Conservation (phyloP, 2,888 invertebrate species). For the Shargacucullia verbasci region DNA sequence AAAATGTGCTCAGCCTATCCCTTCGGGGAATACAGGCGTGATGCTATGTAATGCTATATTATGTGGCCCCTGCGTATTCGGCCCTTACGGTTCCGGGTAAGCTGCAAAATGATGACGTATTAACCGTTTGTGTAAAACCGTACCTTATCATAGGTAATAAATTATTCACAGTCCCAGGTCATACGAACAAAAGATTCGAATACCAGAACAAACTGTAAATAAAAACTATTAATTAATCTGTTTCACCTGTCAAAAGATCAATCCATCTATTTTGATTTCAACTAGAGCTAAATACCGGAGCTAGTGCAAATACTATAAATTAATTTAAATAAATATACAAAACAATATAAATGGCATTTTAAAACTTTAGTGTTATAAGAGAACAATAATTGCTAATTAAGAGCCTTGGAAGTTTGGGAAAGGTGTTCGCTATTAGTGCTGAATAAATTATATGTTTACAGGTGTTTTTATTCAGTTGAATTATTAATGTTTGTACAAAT, state of each 20-base stretch:
- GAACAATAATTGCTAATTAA: conserved; percentile 48
- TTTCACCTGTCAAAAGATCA: conserved; percentile 35
- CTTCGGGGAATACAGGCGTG: no score
- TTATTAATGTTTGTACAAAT: conserved; percentile 36
- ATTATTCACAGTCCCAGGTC: no score
- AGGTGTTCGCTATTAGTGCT: conserved; percentile 49
- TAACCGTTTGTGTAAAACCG: no score
- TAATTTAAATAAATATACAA: conserved; percentile 31
- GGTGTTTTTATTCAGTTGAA: conserved; percentile 13
- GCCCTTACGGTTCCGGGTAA: conserved; percentile 1
- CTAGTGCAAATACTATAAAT: conserved; percentile 35
- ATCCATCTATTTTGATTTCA: conserved; percentile 19
- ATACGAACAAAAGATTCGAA: neutral
- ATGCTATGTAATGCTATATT: no score
- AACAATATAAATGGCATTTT: conserved; percentile 12
- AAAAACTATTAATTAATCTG: conserved; percentile 17
- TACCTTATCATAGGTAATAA: no score
- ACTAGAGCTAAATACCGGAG: conserved; percentile 21
- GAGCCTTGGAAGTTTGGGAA: conserved; percentile 47
- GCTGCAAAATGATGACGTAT: no score
- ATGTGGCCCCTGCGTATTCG: no score
- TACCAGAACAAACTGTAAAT: conserved; percentile 1
- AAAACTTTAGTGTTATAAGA: conserved; percentile 22
- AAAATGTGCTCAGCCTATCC: no score
- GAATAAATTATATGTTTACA: conserved; percentile 45